phyloP scores from a whole-genome alignment of 1,140 invertebrate species.

The Drosophila tristis region DNA sequence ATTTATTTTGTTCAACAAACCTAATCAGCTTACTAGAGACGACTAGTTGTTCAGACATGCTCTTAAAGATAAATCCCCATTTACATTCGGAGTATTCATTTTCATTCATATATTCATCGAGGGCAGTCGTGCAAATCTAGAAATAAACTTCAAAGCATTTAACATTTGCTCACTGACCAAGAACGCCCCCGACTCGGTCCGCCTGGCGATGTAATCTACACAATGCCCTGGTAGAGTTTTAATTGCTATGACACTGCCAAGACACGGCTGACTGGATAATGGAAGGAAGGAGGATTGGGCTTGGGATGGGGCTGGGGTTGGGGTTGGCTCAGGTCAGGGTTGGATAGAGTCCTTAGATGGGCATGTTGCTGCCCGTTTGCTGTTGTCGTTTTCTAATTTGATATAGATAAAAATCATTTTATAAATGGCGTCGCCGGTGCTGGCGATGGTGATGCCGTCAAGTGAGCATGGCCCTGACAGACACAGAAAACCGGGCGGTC shows the following conservation, averaged over 20 bases:
- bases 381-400: constrained; percentile 61
- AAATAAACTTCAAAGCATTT: constrained; percentile 78
- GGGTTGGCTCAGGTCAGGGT: constrained; percentile 5
- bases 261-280: constrained; percentile 66
- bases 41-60: not conserved
- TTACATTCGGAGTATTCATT: constrained; percentile 14
- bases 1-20: not conserved
- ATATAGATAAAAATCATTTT: constrained; percentile 82
- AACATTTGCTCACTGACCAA: constrained; percentile 67
- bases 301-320: not conserved
- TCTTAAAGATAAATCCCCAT: not conserved
- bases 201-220: constrained; percentile 67
- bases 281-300: constrained; percentile 2
- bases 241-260: constrained; percentile 75
- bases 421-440: constrained; percentile 56
- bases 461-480: constrained; percentile 51
- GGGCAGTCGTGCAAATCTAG: constrained; percentile 45
- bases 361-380: constrained; percentile 6
- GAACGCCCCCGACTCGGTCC: constrained; percentile 26
- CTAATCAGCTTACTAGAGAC: constrained; percentile 20
- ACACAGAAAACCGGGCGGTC: constrained; percentile 28
- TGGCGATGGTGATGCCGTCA: constrained; percentile 49
- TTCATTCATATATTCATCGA: constrained; percentile 39
- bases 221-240: constrained; percentile 75
- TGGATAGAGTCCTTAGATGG: constrained; percentile 5